Percentiles rank a stretch among this genome's conserved stretches.
Conservation (phyloP, 2,888 invertebrate species). For the Cheilosia scutellata region DNA sequence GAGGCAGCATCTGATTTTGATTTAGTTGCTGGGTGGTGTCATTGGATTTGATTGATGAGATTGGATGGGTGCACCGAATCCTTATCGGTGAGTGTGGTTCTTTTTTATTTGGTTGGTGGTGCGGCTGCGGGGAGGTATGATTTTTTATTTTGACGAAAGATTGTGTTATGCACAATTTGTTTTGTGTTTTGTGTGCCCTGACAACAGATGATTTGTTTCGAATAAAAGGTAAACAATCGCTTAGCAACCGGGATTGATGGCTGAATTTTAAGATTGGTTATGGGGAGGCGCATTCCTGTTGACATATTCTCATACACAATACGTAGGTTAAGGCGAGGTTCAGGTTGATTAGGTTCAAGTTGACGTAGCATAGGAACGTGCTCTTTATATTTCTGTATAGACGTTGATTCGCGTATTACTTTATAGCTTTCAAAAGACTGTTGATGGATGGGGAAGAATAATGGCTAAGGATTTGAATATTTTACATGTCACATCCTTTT, state of each 20-base stretch:
- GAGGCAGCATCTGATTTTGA: conserved; percentile 43
- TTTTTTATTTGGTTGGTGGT: not conserved
- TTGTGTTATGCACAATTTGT: conserved; percentile 71
- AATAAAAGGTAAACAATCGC: conserved; percentile 54
- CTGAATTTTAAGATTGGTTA: conserved; percentile 5
- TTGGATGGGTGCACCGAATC: conserved; percentile 40
- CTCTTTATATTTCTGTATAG: conserved; percentile 3
- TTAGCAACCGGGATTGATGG: conserved; percentile 54
- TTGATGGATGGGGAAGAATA: no score
- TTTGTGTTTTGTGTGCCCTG: conserved; percentile 66
- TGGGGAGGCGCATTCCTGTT: not conserved
- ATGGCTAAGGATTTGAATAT: no score
- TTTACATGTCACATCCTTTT: no score
- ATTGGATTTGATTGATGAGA: conserved; percentile 66
- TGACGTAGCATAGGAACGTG: not conserved
- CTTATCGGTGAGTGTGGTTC: conserved; percentile 20
- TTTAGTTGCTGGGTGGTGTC: conserved; percentile 43
- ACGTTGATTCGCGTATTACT: not conserved
- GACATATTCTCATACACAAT: not conserved
- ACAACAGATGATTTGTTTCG: conserved; percentile 62
- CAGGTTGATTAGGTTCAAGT: not conserved
- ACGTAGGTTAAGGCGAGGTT: not conserved
- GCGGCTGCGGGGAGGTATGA: not conserved
- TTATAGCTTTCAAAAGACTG: no score
- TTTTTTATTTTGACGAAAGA: conserved; percentile 37